These are phyloP conservation scores for Pica pica DNA, from an alignment of 2,113 vertebrate species.

Conservation along the genomic window DNA sequence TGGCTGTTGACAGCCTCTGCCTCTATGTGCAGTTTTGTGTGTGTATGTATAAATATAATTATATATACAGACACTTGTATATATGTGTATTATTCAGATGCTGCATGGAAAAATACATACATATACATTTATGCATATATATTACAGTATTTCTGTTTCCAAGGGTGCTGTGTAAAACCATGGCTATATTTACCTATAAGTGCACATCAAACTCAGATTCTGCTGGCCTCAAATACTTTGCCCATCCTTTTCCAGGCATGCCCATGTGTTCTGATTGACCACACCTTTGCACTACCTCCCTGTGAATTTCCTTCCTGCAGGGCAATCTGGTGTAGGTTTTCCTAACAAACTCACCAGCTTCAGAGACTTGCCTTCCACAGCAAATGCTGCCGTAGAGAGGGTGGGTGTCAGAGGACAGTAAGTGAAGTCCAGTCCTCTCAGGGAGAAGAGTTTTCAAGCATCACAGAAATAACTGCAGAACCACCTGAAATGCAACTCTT, in stretches of 20 bases:
- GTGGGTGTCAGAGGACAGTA: background rate
- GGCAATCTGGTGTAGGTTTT: background rate
- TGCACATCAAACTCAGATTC: background rate
- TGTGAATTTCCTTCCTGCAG: background rate
- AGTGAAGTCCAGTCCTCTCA: background rate
- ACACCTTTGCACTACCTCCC: background rate
- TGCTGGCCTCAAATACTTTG: background rate
- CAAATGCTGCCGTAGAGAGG: fast-evolving
- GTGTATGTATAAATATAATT: background rate
- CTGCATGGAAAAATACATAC: background rate
- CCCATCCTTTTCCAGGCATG: background rate
- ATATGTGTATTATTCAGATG: background rate
- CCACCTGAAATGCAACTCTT: background rate
- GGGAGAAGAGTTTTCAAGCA: background rate
- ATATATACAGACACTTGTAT: background rate
- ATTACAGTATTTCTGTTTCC: background rate
- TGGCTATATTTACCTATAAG: background rate
- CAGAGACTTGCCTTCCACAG: background rate
- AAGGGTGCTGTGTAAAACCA: background rate
- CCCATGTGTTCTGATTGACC: background rate
- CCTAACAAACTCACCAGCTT: background rate
- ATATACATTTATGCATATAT: background rate
- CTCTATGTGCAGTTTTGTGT: background rate
- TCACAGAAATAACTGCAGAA: background rate
- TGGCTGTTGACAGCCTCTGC: background rate